Evolutionary conservation across 2,797 vertebrate genomes (phyloP), one percentile per base, ranked within the genome.

Genomic region (Semaprochilodus insignis): DNA sequence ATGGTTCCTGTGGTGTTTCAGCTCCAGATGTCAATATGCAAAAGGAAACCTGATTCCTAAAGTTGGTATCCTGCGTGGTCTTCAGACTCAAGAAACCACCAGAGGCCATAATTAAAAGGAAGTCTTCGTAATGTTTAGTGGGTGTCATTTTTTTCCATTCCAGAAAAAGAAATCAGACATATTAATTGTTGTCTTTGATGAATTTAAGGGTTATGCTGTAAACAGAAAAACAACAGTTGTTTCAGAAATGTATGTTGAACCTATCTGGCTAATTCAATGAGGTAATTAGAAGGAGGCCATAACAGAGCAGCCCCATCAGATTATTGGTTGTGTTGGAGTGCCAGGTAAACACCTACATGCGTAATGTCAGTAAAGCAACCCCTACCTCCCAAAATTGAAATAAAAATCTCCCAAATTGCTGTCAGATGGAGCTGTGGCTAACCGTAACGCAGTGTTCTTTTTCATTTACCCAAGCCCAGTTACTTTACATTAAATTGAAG

Each of bases 11-110:
- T 11, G 10, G 7, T 52, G 36, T 52, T 62, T 79, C 59, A 60
- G n/a, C 23, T 51, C 34, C 13, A 65, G 73, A 73, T 83, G 51
- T 74, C 76, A 74, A 25, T 16, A 79, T 51, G 70, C 40, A 17
- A 67, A 57, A 16, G 25, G 67, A 77, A 77, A 71, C 40, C 40
- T 44, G 8, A 44, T 44, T 6, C 40, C 8, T 44, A 44, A 10
- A 44, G 8, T 66, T 65, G 27, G 25, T 17, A 65, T 19, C 16
- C 31, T 6, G 10, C 13, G 1, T 66, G 63, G 27, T 6, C 6
- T 25, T 62, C 7, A 62, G 23, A n/a, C 21, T 8, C 19, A 59
- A 54, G 17, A 19, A 54, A 54, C 55, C n/a, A 21, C 3, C 15
- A 16, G 51, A 52, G 44, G 10, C 44, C 10, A 1, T 16, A 16